A percentile compares a stretch with the other conserved stretches of the same genome.
Evolutionary conservation across 2,888 invertebrate species (phyloP).

Genomic region (Lepidonotus clava): DNA sequence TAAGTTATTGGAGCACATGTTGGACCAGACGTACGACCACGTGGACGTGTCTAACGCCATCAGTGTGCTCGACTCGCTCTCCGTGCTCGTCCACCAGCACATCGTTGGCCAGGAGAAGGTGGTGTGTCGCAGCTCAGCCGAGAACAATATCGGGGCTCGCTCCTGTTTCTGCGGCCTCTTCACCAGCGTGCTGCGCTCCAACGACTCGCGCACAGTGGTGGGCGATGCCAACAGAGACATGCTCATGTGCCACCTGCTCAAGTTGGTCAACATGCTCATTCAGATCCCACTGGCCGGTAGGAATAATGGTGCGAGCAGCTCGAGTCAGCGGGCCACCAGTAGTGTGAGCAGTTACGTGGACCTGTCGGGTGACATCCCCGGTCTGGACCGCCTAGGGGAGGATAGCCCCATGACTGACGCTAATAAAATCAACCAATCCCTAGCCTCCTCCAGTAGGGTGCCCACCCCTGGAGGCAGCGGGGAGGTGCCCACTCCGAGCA

Average conservation of each 20-base stretch:
- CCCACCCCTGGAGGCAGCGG: neutral
- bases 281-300: conserved; percentile 68
- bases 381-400: conserved; percentile 29
- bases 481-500: conserved; percentile 62
- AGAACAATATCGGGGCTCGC: conserved; percentile 81
- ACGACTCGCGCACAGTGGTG: conserved; percentile 70
- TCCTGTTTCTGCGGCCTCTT: conserved; percentile 88
- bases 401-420: conserved; percentile 72
- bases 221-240: conserved; percentile 75
- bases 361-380: neutral
- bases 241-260: conserved; percentile 77
- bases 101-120: conserved; percentile 76
- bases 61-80: conserved; percentile 88
- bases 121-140: conserved; percentile 78
- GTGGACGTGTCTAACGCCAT: conserved; percentile 87
- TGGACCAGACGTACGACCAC: conserved; percentile 85
- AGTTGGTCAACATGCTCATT: conserved; percentile 75
- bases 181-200: conserved; percentile 87
- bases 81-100: conserved; percentile 75
- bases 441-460: conserved; percentile 59
- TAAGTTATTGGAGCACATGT: conserved; percentile 85
- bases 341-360: conserved; percentile 8
- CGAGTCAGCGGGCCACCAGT: neutral
- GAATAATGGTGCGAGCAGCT: neutral
- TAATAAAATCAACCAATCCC: conserved; percentile 70